A percentile compares a stretch with the other conserved stretches of the same genome.
These are phyloP conservation scores for Jacana jacana DNA, from an alignment of 2,113 vertebrate genomes.

Conservation along the genomic window DNA sequence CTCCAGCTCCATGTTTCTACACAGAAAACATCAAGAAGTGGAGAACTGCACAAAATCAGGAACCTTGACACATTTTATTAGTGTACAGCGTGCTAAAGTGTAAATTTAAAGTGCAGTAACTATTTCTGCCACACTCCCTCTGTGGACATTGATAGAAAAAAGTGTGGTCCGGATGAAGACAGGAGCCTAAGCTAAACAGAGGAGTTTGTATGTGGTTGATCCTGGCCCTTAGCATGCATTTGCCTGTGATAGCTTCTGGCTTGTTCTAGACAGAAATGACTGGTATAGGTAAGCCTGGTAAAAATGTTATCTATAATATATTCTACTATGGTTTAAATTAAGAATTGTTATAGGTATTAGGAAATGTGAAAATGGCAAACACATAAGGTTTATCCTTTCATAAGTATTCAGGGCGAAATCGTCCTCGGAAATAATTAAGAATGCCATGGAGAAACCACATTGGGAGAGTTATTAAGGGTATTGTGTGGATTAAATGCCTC, in stretches of 20 bases:
- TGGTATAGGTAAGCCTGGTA: not conserved
- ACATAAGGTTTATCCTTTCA: not conserved
- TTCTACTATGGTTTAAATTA: not conserved
- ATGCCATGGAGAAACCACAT: not conserved
- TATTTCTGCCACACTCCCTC: accelerated
- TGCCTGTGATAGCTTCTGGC: not conserved
- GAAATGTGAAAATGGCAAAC: not conserved
- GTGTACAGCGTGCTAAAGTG: not conserved
- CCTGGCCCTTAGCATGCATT: not conserved
- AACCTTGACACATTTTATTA: not conserved
- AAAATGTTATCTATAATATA: not conserved
- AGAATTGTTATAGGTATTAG: not conserved
- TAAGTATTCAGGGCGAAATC: not conserved
- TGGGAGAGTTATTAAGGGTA: conserved; percentile 15
- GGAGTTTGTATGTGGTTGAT: not conserved
- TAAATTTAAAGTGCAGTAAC: not conserved
- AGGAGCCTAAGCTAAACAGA: not conserved
- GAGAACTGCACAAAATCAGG: not conserved
- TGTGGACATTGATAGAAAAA: not conserved
- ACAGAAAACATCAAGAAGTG: not conserved
- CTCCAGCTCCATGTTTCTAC: not conserved
- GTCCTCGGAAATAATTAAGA: not conserved
- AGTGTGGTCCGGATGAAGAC: not conserved
- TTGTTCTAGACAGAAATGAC: not conserved
- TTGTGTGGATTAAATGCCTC: conserved; percentile 30